Evolutionary conservation across 2,113 vertebrate genomes (phyloP), one percentile per base, ranked within the genome.

Genomic region (Mixornis gularis): DNA sequence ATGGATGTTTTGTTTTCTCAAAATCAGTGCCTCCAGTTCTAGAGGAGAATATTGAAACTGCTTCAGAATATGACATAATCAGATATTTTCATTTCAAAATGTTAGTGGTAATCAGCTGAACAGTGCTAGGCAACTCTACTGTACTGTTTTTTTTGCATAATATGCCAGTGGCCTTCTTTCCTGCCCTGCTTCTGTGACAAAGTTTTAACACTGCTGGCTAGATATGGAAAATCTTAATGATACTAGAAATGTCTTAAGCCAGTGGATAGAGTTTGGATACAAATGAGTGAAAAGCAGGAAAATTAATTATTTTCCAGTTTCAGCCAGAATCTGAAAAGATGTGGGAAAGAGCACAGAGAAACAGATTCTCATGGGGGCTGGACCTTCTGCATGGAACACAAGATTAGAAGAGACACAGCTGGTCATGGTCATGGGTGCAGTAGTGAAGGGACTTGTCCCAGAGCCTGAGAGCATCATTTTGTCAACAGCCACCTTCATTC

Each of bases 1-100:
- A 69, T 38, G 41, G 41, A 55, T 82, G 25, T 74, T 91, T 48
- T 84, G 13, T 73, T 92, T 92, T 88, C 62, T 88, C 66, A 44
- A 87, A 87, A 72, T 79, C 53, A 44, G 18, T 79, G 41, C 53
- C 43, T 71, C 21, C 30, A 55, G 71, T 85, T 87, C 30, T 71
- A 69, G 19, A 64, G n/a, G 13, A 83, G 73, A 92, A 43, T 16
- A 53, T 3, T 82, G 65, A 82, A 87, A 49, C 46, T 85, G 15
- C 34, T 87, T 93, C 44, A 79, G 89, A 51, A 72, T 73, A 58
- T 87, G 79, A 91, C 46, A 49, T 65, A 46, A 82, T 74, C 46
- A 85, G 87, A 60, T 79, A 76, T 80, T 94, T 92, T 89, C 26
- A 63, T 88, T 92, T 83, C 59, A 70, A 77, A 84, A 88, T 71